These are phyloP conservation scores for Acrocera orbiculus DNA, from an alignment of 2,888 invertebrate species.

Conservation along the genomic window DNA sequence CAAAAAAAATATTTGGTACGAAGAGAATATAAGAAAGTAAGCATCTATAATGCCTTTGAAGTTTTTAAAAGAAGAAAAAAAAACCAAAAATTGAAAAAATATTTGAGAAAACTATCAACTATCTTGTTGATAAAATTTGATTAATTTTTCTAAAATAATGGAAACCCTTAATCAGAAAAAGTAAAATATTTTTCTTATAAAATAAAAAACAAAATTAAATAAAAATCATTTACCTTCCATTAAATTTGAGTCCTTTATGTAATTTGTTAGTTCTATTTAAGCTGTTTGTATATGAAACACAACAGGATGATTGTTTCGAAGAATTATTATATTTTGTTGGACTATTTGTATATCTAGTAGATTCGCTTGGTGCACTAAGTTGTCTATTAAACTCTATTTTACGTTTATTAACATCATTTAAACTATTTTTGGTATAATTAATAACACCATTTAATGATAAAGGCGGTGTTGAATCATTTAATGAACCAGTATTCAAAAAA, in stretches of 20 bases:
- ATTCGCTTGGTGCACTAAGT: slow-evolving; percentile 30
- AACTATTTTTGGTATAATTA: slow-evolving; percentile 26
- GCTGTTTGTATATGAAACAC: slow-evolving; percentile 26
- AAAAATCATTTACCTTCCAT: slow-evolving; percentile 26
- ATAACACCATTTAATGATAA: slow-evolving; percentile 26
- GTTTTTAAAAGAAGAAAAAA: too few species aligned
- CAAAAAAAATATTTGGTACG: too few species aligned
- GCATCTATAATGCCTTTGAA: too few species aligned
- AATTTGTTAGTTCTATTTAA: slow-evolving; percentile 28
- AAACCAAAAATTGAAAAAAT: too few species aligned
- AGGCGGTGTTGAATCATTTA: slow-evolving; percentile 22
- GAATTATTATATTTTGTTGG: slow-evolving; percentile 18
- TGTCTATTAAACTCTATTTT: slow-evolving; percentile 32
- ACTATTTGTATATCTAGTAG: slow-evolving; percentile 17
- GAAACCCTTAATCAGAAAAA: too few species aligned
- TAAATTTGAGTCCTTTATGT: slow-evolving; percentile 27
- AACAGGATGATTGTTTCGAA: slow-evolving; percentile 23
- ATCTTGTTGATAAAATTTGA: too few species aligned
- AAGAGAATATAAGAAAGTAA: too few species aligned
- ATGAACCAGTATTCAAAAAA: slow-evolving; percentile 24
- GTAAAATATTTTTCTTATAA: too few species aligned
- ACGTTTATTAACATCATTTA: slow-evolving; percentile 26
- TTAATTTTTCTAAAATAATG: too few species aligned
- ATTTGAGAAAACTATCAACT: too few species aligned
- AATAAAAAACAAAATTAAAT: too few species aligned